Percentiles rank a stretch among this genome's conserved stretches.
phyloP scores from a whole-genome alignment of 2,888 invertebrate species.

The Eretmocerus hayati region DNA sequence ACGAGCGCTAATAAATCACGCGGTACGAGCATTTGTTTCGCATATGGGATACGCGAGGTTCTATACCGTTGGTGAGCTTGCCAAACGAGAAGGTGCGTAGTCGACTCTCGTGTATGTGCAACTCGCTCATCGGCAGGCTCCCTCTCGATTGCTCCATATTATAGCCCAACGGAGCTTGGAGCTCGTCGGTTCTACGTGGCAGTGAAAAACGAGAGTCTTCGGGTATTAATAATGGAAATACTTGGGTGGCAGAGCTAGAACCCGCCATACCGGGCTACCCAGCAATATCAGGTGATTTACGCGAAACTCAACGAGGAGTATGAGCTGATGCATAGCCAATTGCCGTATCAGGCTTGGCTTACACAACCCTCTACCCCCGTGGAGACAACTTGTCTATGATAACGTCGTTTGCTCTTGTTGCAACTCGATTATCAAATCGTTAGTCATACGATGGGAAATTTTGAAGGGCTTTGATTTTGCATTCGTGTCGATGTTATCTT shows the following conservation, averaged over 20 bases:
- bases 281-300: conserved; percentile 15
- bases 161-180: too few relatives aligned
- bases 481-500: neutral
- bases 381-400: too few relatives aligned
- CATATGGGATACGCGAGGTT: conserved; percentile 1
- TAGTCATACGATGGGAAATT: too few relatives aligned
- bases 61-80: too few relatives aligned
- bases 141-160: neutral
- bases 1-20: conserved; percentile 16
- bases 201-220: conserved; percentile 16
- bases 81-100: too few relatives aligned
- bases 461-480: neutral
- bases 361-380: too few relatives aligned
- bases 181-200: conserved; percentile 5
- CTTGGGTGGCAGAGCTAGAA: neutral
- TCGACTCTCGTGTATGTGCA: neutral
- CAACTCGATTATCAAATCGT: too few relatives aligned
- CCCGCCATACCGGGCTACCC: too few relatives aligned
- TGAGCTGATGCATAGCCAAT: conserved; percentile 6
- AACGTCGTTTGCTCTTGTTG: too few relatives aligned
- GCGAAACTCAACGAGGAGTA: conserved; percentile 2
- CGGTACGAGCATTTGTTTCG: conserved; percentile 8
- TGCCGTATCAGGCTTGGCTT: too few relatives aligned
- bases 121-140: neutral
- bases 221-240: conserved; percentile 16